These are phyloP conservation scores for Salticus scenicus DNA, from an alignment of 2,888 invertebrate species.

Conservation along the genomic window DNA sequence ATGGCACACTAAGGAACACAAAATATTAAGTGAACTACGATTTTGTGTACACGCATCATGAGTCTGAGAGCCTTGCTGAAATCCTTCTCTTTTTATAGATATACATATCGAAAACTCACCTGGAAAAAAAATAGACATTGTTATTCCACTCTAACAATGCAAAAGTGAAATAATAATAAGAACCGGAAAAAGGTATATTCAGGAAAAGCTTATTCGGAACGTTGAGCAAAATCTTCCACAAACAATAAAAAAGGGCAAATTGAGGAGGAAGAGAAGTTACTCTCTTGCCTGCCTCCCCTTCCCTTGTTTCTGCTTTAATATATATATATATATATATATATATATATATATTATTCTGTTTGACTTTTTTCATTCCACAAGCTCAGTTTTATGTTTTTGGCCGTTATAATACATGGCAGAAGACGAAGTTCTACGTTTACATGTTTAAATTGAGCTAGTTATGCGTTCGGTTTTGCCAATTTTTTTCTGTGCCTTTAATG, in stretches of 20 bases:
- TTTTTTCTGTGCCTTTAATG: not conserved
- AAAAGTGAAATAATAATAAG: constrained; percentile 54
- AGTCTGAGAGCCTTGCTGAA: not conserved
- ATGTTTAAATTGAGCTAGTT: constrained; percentile 45
- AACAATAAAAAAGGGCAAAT: constrained; percentile 36
- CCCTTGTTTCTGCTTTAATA: not conserved
- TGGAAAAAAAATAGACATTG: constrained; percentile 17
- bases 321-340: no score
- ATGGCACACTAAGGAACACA: not conserved
- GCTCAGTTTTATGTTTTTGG: not conserved
- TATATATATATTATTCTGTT: not conserved
- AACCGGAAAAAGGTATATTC: constrained; percentile 26
- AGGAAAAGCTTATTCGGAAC: constrained; percentile 33
- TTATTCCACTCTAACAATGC: constrained; percentile 62
- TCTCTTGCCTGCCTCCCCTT: not conserved
- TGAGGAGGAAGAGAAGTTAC: not conserved
- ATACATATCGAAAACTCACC: constrained; percentile 24
- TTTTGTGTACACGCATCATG: not conserved
- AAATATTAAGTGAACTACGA: constrained; percentile 22
- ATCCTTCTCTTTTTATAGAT: constrained; percentile 24
- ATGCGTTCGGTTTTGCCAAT: not conserved
- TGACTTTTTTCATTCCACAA: not conserved
- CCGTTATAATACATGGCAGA: constrained; percentile 14
- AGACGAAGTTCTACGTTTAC: constrained; percentile 19
- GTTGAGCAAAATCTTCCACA: constrained; percentile 49